Base-by-base conservation (phyloP, 2,797 vertebrate species). In the Pitangus sulphuratus region DNA sequence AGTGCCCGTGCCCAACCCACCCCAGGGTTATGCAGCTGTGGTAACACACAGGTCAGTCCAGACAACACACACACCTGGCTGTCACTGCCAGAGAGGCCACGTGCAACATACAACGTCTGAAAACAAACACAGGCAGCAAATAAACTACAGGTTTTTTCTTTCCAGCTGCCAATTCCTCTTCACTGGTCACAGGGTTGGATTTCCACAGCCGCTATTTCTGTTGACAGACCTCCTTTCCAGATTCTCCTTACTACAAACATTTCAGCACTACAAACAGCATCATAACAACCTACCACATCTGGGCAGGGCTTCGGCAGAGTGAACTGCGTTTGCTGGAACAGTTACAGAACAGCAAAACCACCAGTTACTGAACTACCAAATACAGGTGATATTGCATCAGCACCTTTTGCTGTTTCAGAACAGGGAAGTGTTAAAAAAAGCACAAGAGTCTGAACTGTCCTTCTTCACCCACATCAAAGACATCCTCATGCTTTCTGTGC, bases 1-100 rank as follows among this genome's bases (percentile, higher is more conserved):
- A 0, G 30, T 25, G 17, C 5, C 60, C 19, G 11, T 0, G 1
- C 31, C 35, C 71, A 83, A 24, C 6, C 26, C 24, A 4, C 19
- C 3, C 18, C 19, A 25, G 31, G 22, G 31, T 50, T 28, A 9
- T 7, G 40, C 7, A 62, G 71, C 37, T 35, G 48, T 2, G 40
- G 45, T 8, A 68, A 50, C n/a, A 53, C 1, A 2, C 6, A 56
- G 16, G 48, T 7, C 75, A 18, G 42, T n/a, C 26, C 50, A 84
- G 33, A 10, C 31, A 60, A 47, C n/a, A 48, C 50, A 50, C 24
- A 24, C 37, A 66, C 3, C 18, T 31, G 28, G 45, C 31, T 30
- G 22, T n/a, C 39, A 5, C 76, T 47, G 42, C 15, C 68, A 84
- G 42, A 45, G 37, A 33, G 24, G 12, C 4, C 39, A 72, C n/a